Percentiles rank a stretch among this genome's conserved stretches.
Evolutionary conservation across 1,140 invertebrate genomes (phyloP).

Genomic region (Saxidomus purpurata): DNA sequence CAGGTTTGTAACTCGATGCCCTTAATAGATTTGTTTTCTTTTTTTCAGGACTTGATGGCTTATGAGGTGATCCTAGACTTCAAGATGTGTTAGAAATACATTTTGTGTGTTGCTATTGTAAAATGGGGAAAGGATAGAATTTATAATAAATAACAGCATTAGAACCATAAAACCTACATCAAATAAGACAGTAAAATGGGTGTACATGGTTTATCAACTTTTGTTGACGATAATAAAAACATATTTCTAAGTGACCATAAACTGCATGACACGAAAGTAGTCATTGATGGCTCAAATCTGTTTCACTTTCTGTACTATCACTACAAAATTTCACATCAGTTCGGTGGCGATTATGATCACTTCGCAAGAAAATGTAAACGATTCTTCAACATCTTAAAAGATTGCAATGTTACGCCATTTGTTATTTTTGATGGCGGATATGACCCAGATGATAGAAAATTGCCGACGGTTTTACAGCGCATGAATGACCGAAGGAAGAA

Average conservation of each 20-base stretch:
- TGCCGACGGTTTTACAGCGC: constrained; percentile 90
- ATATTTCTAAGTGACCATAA: constrained; percentile 89
- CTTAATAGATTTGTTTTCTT: too few species aligned
- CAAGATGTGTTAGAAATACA: too few species aligned
- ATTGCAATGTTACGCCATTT: constrained; percentile 92
- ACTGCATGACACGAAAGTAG: constrained; percentile 90
- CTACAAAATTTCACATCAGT: constrained; percentile 90
- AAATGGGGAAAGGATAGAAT: too few species aligned
- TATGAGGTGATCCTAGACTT: too few species aligned
- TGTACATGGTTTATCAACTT: constrained; percentile 88
- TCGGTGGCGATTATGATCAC: constrained; percentile 95
- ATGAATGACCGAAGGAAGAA: constrained; percentile 89
- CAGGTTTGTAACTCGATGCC: too few species aligned
- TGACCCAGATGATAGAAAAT: constrained; percentile 91
- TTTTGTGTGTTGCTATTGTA: too few species aligned
- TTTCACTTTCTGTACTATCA: constrained; percentile 91
- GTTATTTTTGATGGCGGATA: constrained; percentile 93
- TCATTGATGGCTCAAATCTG: constrained; percentile 94
- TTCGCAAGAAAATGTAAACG: constrained; percentile 89
- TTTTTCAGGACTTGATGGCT: too few species aligned
- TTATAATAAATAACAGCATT: too few species aligned
- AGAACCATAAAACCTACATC: too few species aligned
- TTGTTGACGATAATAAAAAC: constrained; percentile 90
- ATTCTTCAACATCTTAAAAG: constrained; percentile 91
- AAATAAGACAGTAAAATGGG: constrained; percentile 87